phyloP scores from a whole-genome alignment of 2,113 vertebrate genomes.

The Aegotheles bennettii region DNA sequence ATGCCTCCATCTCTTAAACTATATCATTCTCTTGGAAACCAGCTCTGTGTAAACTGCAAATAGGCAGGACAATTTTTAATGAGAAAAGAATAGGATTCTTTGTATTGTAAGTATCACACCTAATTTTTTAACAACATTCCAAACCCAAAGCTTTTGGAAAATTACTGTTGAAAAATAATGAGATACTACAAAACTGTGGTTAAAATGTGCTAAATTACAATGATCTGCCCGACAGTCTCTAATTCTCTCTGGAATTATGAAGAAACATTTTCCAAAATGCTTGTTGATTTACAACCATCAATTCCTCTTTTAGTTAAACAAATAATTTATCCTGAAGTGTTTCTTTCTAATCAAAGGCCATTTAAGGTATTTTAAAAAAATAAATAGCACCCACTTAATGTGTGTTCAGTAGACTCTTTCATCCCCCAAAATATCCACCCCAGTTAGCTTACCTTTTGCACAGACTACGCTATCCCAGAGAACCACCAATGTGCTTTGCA shows the following conservation, averaged over 20 bases:
- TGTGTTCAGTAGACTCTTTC: neutral
- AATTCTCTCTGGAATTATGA: neutral
- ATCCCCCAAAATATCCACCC: neutral
- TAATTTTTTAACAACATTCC: neutral
- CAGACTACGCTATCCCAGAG: neutral
- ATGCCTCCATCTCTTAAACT: neutral
- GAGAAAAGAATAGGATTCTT: neutral
- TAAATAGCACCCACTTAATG: neutral
- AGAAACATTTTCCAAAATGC: neutral
- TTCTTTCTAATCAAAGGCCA: neutral
- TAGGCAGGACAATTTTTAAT: neutral
- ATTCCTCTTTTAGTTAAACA: neutral
- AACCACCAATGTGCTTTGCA: neutral
- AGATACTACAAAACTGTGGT: neutral
- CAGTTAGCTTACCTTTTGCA: neutral
- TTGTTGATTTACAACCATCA: neutral
- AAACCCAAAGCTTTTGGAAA: neutral
- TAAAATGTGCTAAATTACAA: neutral
- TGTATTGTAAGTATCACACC: neutral
- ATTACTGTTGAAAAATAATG: neutral
- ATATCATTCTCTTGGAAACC: neutral
- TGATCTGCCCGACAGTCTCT: neutral
- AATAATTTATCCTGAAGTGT: neutral
- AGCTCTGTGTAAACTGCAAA: neutral
- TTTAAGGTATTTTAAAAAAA: neutral